phyloP scores from a whole-genome alignment of 2,113 vertebrate genomes.

The Emydocephalus ijimae region DNA sequence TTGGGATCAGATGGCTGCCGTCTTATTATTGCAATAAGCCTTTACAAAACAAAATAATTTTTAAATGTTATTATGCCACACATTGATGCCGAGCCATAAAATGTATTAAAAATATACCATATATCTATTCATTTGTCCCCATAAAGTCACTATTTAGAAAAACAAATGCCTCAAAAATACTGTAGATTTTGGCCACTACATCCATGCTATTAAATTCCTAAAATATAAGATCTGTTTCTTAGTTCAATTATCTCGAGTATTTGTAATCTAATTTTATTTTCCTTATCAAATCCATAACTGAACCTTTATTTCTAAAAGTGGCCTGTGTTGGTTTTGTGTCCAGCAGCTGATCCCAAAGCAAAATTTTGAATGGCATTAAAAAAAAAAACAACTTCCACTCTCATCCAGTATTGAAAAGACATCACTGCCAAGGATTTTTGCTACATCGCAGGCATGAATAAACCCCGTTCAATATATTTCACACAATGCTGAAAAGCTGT shows the following conservation, averaged over 20 bases:
- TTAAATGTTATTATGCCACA: not conserved
- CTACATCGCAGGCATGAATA: not conserved
- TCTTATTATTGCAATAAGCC: not conserved
- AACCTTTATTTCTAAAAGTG: not conserved
- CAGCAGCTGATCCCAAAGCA: not conserved
- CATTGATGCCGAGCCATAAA: not conserved
- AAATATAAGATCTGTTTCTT: not conserved
- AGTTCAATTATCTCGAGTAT: not conserved
- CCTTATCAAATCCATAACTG: not conserved
- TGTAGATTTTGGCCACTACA: not conserved
- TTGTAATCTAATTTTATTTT: not conserved
- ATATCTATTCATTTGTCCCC: not conserved
- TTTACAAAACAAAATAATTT: not conserved
- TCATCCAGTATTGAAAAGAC: not conserved
- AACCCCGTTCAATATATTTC: constrained; percentile 11
- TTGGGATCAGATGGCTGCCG: not conserved
- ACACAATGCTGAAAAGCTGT: constrained; percentile 40
- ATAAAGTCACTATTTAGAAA: not conserved
- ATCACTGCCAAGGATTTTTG: not conserved
- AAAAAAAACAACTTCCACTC: not conserved
- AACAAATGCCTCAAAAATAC: not conserved
- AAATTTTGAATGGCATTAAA: not conserved
- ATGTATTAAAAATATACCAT: not conserved
- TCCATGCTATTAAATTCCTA: not conserved
- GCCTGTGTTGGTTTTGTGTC: not conserved